phyloP scores from a whole-genome alignment of 1,140 invertebrate genomes.

The Cherax quadricarinatus region DNA sequence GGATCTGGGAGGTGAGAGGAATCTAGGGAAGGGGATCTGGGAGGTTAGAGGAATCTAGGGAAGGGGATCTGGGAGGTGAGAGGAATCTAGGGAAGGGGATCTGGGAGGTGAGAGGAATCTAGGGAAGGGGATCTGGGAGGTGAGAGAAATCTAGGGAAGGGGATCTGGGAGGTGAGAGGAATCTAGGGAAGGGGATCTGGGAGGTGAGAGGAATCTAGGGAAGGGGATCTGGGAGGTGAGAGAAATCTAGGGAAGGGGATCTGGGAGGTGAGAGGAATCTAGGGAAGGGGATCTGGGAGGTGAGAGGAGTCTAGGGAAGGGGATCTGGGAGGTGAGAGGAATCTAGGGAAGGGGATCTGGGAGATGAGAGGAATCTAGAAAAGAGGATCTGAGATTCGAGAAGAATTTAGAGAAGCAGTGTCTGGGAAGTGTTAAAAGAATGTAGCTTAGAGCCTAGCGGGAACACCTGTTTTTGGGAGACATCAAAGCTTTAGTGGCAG shows the following conservation, averaged over 20 bases:
- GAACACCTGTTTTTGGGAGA: not conserved
- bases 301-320: not conserved
- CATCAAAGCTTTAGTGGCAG: not conserved
- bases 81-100: too few species aligned
- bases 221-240: not conserved
- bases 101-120: too few species aligned
- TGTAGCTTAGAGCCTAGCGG: not conserved
- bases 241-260: too few species aligned
- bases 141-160: not conserved
- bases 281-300: not conserved
- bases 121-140: too few species aligned
- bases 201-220: not conserved
- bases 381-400: not conserved
- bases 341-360: too few species aligned
- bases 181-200: not conserved
- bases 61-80: too few species aligned
- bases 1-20: too few species aligned
- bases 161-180: not conserved
- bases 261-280: too few species aligned
- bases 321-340: not conserved
- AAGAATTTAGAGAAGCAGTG: not conserved
- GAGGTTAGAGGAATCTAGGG: too few species aligned
- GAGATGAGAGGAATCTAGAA: not conserved
- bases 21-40: too few species aligned
- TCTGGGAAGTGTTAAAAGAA: not conserved